These are phyloP conservation scores for Takifugu ocellatus DNA, from an alignment of 2,797 vertebrate species.

Conservation along the genomic window DNA sequence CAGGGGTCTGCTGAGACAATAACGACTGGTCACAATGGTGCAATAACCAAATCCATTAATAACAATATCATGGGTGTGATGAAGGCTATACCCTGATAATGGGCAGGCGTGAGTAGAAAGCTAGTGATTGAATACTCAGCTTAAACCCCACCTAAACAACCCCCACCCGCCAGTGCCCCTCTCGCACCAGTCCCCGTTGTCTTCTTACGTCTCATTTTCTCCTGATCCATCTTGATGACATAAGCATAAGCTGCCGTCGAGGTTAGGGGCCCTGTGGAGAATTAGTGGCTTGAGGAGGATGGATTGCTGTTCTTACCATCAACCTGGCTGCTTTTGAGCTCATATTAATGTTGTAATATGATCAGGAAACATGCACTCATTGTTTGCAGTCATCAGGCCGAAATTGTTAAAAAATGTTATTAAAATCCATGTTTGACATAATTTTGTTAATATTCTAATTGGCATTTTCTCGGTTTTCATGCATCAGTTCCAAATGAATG, in stretches of 20 bases:
- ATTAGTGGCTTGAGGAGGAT: conserved; percentile 54
- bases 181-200: conserved; percentile 17
- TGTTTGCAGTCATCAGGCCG: no score
- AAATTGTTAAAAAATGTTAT: no score
- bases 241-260: conserved; percentile 39
- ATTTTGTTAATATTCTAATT: no score
- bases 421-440: no score
- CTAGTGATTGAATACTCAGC: conserved; percentile 35
- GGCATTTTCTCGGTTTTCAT: no score
- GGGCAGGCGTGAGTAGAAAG: conserved; percentile 26
- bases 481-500: no score
- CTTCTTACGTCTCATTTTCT: conserved; percentile 57
- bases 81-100: conserved; percentile 49
- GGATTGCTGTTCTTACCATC: conserved; percentile 42
- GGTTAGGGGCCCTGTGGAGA: conserved; percentile 45
- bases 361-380: no score
- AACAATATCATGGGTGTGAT: conserved; percentile 46
- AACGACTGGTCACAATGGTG: not conserved
- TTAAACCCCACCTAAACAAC: conserved; percentile 2
- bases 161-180: not conserved
- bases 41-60: conserved; percentile 37
- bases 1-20: no score
- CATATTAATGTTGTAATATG: no score
- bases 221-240: conserved; percentile 55
- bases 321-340: not conserved